phyloP scores from a whole-genome alignment of 2,113 vertebrate species.

The Hypomesus transpacificus region DNA sequence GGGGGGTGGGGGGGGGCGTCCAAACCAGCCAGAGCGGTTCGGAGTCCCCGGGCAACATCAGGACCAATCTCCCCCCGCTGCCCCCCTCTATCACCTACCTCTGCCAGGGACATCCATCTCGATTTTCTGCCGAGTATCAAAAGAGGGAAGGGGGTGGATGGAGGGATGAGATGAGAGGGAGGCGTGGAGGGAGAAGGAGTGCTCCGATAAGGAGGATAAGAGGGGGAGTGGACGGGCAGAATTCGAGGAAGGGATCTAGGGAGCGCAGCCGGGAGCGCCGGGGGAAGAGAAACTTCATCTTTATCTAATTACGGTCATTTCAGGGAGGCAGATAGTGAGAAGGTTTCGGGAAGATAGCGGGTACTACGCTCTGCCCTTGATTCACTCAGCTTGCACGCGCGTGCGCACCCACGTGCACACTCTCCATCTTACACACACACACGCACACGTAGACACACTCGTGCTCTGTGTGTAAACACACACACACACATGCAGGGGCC shows the following conservation, averaged over 20 bases:
- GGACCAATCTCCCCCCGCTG: constrained; percentile 43
- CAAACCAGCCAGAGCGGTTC: constrained; percentile 28
- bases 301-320: constrained; percentile 66
- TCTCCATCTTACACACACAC: constrained; percentile 37
- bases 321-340: constrained; percentile 35
- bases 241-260: constrained; percentile 50
- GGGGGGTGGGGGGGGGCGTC: background rate
- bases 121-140: constrained; percentile 64
- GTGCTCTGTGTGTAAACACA: background rate
- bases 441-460: constrained; percentile 31
- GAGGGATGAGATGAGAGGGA: background rate
- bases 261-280: constrained; percentile 38
- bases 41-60: constrained; percentile 33
- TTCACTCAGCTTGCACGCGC: constrained; percentile 21
- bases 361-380: constrained; percentile 31
- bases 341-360: constrained; percentile 37
- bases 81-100: constrained; percentile 51
- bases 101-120: constrained; percentile 55
- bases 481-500: constrained; percentile 42
- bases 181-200: constrained; percentile 11
- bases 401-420: constrained; percentile 31
- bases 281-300: constrained; percentile 60
- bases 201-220: constrained; percentile 43
- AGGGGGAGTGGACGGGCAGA: background rate
- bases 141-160: constrained; percentile 34